Percentiles rank a stretch among this genome's conserved stretches.
Conservation (phyloP, 2,797 vertebrate genomes). For the Myiothlypis chrysogaster region DNA sequence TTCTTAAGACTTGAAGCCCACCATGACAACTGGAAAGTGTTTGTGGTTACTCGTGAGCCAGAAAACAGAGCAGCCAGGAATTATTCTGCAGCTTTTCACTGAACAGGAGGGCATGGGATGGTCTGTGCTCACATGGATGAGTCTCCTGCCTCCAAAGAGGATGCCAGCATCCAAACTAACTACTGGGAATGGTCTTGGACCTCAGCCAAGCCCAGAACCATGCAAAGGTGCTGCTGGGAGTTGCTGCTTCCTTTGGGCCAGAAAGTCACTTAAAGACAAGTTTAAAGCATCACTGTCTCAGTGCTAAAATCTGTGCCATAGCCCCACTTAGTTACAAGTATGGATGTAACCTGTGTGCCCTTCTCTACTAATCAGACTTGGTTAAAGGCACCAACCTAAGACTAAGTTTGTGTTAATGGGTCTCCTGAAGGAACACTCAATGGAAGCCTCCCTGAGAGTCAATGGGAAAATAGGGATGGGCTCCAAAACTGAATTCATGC, state of each 20-base stretch:
- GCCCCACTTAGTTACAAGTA: background rate
- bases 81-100: background rate
- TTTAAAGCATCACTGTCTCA: background rate
- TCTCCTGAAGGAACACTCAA: background rate
- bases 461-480: background rate
- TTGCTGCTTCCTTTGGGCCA: background rate
- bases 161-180: background rate
- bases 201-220: background rate
- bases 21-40: background rate
- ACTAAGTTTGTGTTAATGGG: background rate
- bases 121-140: background rate
- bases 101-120: background rate
- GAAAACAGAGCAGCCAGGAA: background rate
- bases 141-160: background rate
- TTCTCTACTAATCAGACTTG: background rate
- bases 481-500: background rate
- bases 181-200: background rate
- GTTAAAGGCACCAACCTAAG: background rate
- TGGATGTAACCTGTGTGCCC: background rate
- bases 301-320: background rate
- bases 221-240: background rate
- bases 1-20: background rate
- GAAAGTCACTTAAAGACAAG: background rate
- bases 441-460: background rate
- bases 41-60: rapidly evolving